Evolutionary conservation across 2,888 invertebrate species (phyloP).

Genomic region (Neria commutata): DNA sequence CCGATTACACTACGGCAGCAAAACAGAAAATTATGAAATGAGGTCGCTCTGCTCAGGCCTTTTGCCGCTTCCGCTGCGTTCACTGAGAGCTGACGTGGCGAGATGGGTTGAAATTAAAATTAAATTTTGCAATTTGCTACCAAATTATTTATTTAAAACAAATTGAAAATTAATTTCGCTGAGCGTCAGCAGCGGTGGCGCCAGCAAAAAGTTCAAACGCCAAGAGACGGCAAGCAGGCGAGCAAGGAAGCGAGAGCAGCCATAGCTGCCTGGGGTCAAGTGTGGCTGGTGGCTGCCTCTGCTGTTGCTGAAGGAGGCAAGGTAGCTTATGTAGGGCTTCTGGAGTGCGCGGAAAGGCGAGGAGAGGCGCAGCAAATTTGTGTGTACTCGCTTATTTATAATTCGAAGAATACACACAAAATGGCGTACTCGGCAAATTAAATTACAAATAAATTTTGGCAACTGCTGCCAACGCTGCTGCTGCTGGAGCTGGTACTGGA

Average conservation of each 20-base stretch:
- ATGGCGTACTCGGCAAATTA: constrained; percentile 52
- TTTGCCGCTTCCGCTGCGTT: neutral
- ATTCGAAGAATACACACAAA: constrained; percentile 33
- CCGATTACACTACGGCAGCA: constrained; percentile 27
- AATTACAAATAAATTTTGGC: constrained; percentile 51
- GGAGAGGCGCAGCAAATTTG: neutral
- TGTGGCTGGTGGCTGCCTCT: constrained; percentile 22
- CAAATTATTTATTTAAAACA: constrained; percentile 62
- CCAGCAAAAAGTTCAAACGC: constrained; percentile 26
- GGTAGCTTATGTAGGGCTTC: neutral
- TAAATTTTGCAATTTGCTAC: constrained; percentile 61
- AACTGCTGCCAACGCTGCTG: constrained; percentile 50
- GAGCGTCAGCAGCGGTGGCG: constrained; percentile 42
- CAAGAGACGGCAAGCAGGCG: constrained; percentile 6
- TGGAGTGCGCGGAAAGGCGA: neutral
- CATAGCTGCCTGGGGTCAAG: constrained; percentile 36
- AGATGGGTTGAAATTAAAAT: constrained; percentile 52
- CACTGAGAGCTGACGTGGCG: neutral
- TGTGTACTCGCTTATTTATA: constrained; percentile 1
- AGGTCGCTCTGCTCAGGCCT: neutral
- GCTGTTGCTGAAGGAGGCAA: neutral
- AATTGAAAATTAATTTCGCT: constrained; percentile 62
- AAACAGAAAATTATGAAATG: neutral
- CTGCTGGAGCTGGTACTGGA: no score
- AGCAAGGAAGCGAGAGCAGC: constrained; percentile 21